Conservation (phyloP, 2,888 invertebrate species). For the Dorcus parallelipipedus region DNA sequence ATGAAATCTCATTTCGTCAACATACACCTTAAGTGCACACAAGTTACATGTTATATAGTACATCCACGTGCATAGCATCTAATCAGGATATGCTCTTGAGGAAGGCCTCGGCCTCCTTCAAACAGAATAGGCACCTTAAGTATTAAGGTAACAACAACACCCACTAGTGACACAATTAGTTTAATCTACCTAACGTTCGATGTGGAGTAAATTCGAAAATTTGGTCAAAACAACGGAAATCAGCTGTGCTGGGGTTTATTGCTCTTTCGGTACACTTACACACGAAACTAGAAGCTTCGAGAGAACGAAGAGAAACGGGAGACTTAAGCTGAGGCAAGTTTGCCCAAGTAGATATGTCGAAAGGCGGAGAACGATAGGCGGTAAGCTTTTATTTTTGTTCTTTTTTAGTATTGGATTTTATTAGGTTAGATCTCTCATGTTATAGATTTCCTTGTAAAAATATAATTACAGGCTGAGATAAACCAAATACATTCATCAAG, state of each 20-base stretch:
- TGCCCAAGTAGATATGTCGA: background rate
- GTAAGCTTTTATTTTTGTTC: too few relatives aligned
- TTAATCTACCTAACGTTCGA: conserved; percentile 8
- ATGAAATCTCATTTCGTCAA: too few relatives aligned
- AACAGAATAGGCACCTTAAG: too few relatives aligned
- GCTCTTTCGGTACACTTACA: conserved; percentile 7
- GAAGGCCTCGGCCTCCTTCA: too few relatives aligned
- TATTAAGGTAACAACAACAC: too few relatives aligned
- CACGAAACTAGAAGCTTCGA: background rate
- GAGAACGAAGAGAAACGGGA: background rate
- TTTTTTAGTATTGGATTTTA: conserved; percentile 19
- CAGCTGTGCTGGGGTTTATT: conserved; percentile 6
- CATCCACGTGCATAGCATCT: too few relatives aligned
- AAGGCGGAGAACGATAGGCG: background rate
- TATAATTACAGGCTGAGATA: too few relatives aligned
- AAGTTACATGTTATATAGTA: too few relatives aligned
- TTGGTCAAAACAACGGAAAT: conserved; percentile 5
- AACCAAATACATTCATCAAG: too few relatives aligned
- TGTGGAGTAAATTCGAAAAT: conserved; percentile 14
- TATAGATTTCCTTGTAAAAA: background rate
- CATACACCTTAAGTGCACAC: too few relatives aligned
- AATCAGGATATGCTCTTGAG: too few relatives aligned
- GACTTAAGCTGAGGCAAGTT: background rate
- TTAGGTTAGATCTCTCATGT: conserved; percentile 15
- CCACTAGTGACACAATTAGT: too few relatives aligned